Evolutionary conservation across 2,113 vertebrate species (phyloP).

Genomic region (Microcebus griseorufus): DNA sequence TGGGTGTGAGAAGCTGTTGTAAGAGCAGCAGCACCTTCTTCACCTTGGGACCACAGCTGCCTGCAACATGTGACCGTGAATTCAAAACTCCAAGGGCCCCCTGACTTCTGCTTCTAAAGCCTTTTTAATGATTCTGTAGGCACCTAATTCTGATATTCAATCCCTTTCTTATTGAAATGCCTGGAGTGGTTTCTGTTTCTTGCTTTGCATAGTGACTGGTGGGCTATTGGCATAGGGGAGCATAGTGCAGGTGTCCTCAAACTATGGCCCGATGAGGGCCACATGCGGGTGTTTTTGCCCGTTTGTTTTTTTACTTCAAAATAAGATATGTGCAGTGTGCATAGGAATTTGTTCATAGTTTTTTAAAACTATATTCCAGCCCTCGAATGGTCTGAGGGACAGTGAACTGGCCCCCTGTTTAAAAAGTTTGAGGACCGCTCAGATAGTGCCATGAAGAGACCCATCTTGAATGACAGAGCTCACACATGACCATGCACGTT

Average conservation of each 20-base stretch:
- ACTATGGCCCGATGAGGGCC: too few relatives aligned
- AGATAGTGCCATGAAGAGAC: rapidly evolving
- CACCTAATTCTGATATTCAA: neutral
- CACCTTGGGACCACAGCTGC: neutral
- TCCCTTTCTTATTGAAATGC: neutral
- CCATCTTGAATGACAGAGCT: neutral
- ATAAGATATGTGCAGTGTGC: too few relatives aligned
- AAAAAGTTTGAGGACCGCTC: too few relatives aligned
- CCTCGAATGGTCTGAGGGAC: too few relatives aligned
- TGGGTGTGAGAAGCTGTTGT: rapidly evolving
- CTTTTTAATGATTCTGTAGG: neutral
- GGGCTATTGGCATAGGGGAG: neutral
- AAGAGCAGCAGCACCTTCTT: neutral
- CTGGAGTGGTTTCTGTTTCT: neutral
- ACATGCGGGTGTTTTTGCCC: too few relatives aligned
- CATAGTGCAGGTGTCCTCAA: too few relatives aligned
- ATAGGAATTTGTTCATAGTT: too few relatives aligned
- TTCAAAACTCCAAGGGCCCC: neutral
- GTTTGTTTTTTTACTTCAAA: too few relatives aligned
- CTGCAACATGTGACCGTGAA: neutral
- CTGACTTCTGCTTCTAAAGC: neutral
- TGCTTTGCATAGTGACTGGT: neutral
- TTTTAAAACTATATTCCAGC: too few relatives aligned
- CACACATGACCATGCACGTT: rapidly evolving
- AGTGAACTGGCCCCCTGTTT: too few relatives aligned